A percentile compares a stretch with the other conserved stretches of the same genome.
Evolutionary conservation across 2,888 invertebrate species (phyloP).

Genomic region (Ecliptopera silaceata): DNA sequence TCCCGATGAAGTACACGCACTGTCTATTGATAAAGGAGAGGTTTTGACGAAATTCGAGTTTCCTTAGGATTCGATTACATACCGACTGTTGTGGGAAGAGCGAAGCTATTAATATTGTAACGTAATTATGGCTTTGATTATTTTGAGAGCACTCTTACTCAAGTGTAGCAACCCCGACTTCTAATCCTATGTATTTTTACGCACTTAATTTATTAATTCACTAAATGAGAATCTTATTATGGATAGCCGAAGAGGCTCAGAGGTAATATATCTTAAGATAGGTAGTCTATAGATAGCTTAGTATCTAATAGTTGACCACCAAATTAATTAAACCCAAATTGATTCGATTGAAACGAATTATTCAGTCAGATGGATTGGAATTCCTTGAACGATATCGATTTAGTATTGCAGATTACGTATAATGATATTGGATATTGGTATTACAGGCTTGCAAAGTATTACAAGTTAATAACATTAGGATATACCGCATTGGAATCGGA

Average conservation of each 20-base stretch:
- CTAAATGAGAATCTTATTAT: too few relatives aligned
- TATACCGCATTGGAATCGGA: neutral
- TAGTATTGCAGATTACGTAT: neutral
- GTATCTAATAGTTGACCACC: constrained; percentile 18
- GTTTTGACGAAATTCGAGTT: constrained; percentile 18
- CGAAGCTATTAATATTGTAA: neutral
- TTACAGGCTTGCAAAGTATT: neutral
- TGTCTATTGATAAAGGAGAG: constrained; percentile 24
- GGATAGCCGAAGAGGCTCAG: too few relatives aligned
- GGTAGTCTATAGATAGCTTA: too few relatives aligned
- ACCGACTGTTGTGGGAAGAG: neutral
- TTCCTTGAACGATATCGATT: constrained; percentile 12
- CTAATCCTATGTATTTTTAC: too few relatives aligned
- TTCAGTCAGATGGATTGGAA: constrained; percentile 19
- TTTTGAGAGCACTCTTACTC: neutral
- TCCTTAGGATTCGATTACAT: constrained; percentile 2
- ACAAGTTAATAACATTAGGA: constrained; percentile 1
- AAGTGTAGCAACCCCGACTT: neutral
- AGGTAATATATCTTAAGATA: too few relatives aligned
- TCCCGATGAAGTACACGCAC: constrained; percentile 26
- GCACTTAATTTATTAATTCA: too few relatives aligned
- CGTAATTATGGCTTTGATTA: neutral
- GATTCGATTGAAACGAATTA: constrained; percentile 24
- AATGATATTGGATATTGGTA: neutral
- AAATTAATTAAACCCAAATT: constrained; percentile 18